phyloP scores from a whole-genome alignment of 1,140 invertebrate genomes.

The Drosophila saltans region DNA sequence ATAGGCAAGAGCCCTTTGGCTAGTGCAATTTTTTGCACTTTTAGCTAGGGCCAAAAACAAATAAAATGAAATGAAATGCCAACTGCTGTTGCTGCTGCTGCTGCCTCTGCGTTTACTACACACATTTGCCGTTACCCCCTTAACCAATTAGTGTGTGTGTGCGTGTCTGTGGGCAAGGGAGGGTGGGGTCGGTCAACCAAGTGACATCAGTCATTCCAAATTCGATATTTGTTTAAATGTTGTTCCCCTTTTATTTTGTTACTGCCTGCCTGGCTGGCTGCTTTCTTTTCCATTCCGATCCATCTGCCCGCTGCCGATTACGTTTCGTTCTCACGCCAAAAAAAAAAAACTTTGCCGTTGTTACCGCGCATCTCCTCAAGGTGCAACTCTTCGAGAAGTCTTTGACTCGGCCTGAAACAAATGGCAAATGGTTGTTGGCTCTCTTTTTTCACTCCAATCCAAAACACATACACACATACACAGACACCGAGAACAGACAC shows the following conservation, averaged over 20 bases:
- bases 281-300: slow-evolving; percentile 18
- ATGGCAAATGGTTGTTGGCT: slow-evolving; percentile 24
- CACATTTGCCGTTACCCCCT: background rate
- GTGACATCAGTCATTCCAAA: slow-evolving; percentile 57
- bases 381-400: slow-evolving; percentile 52
- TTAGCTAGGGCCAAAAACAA: slow-evolving; percentile 54
- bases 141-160: slow-evolving; percentile 42
- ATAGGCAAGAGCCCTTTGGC: slow-evolving; percentile 17
- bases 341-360: background rate
- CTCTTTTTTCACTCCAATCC: slow-evolving; percentile 40
- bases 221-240: slow-evolving; percentile 49
- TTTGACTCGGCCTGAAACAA: slow-evolving; percentile 41
- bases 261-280: slow-evolving; percentile 19
- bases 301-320: slow-evolving; percentile 28
- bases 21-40: slow-evolving; percentile 73
- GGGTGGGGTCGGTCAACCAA: slow-evolving; percentile 24
- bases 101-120: background rate
- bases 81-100: background rate
- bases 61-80: slow-evolving; percentile 62
- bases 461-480: slow-evolving; percentile 16
- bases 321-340: slow-evolving; percentile 48
- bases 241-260: slow-evolving; percentile 4
- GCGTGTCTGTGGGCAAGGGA: background rate
- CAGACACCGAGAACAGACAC: slow-evolving; percentile 1
- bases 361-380: slow-evolving; percentile 54